Base-by-base conservation (phyloP, 2,113 vertebrate species). In the Malurus alboscapulatus region DNA sequence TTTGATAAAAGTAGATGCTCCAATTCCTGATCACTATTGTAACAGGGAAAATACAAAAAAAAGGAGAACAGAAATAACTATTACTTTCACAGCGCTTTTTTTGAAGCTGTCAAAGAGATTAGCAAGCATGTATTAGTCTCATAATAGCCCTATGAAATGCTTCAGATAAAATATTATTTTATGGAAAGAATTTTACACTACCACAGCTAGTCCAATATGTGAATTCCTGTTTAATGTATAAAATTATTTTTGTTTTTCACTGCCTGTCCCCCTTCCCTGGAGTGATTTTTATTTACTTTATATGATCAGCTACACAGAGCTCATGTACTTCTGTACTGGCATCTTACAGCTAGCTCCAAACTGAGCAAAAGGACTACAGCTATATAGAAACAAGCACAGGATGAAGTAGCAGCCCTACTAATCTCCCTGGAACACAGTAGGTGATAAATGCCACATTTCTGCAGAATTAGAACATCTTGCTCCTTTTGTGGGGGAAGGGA, bases 1-100 rank as follows among this genome's bases (percentile, higher is more conserved):
- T 85, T 77, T 77, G 85, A 94, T 91, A 94, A 93, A 94, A 91
- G 94, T 90, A 93, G 90, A 94, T 90, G 87, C 92, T 96, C 91
- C 79, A 92, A 88, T 91, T 93, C 91, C 84, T 84, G 84, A 96
- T 80, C 82, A 81, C 63, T 94, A 94, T 48, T 94, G 79, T 57
- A 94, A 90, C 38, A 80, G 19, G 30, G 59, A 63, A 87, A 92
- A 93, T 72, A 72, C 79, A 93, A 54, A 88, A 81, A 94, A 87
- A 76, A 50, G 57, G 63, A 93, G 84, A 87, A 93, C 91, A 94
- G 88, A 95, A 95, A 91, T 94, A 94, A 92, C 87, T 83, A 93
- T 88, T 95, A 94, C 91, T 94, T 94, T 90, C 84, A 59, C 19
- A 83, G 40, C 78, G 80, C 65, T 59, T 67, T 94, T 78, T 94